phyloP scores from a whole-genome alignment of 2,888 invertebrate genomes.

The Parochlus steinenii region DNA sequence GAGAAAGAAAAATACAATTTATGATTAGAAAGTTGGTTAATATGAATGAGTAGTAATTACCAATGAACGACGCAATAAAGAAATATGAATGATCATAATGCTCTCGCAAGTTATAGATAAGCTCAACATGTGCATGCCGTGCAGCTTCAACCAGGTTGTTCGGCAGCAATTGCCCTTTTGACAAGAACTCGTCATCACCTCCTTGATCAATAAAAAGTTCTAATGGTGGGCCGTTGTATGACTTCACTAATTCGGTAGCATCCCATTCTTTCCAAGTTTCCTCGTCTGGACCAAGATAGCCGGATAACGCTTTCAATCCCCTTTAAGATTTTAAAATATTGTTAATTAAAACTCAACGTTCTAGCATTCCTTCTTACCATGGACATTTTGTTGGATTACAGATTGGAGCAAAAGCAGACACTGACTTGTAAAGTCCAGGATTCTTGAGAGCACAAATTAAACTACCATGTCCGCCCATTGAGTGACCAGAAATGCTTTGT shows the following conservation, averaged over 20 bases:
- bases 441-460: constrained; percentile 77
- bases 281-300: constrained; percentile 57
- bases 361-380: too few relatives aligned
- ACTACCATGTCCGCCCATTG: constrained; percentile 97
- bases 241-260: constrained; percentile 63
- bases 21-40: too few relatives aligned
- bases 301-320: constrained; percentile 70
- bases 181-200: constrained; percentile 60
- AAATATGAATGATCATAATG: constrained; percentile 94
- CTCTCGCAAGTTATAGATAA: constrained; percentile 52
- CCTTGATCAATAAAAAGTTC: constrained; percentile 85
- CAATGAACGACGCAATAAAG: constrained; percentile 79
- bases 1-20: too few relatives aligned
- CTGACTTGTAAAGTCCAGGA: constrained; percentile 71
- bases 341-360: too few relatives aligned
- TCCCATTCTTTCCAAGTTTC: constrained; percentile 71
- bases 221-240: constrained; percentile 67
- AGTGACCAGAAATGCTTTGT: constrained; percentile 20
- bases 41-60: too few relatives aligned
- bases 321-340: too few relatives aligned
- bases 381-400: constrained; percentile 68
- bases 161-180: constrained; percentile 60
- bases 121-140: constrained; percentile 47
- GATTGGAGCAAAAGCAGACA: constrained; percentile 92
- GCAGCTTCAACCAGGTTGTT: constrained; percentile 65